These are phyloP conservation scores for Crossocerus cetratus DNA, from an alignment of 2,888 invertebrate species.

Conservation along the genomic window DNA sequence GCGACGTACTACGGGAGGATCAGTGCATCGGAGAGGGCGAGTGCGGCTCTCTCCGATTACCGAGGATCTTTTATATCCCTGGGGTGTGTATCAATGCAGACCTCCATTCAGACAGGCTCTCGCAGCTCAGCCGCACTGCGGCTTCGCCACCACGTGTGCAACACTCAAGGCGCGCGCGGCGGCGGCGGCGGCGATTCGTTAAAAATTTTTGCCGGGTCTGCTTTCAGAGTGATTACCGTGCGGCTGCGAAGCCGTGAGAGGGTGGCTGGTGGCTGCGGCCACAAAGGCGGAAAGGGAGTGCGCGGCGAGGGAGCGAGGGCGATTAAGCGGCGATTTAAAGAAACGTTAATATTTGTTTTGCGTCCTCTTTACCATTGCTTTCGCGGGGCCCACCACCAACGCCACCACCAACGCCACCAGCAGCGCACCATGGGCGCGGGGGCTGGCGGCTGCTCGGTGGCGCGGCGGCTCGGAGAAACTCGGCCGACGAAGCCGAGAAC, in stretches of 20 bases:
- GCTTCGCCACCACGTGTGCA: too few species aligned
- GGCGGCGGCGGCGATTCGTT: conserved; percentile 16
- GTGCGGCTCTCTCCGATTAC: neutral
- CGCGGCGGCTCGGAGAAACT: too few species aligned
- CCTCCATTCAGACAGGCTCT: too few species aligned
- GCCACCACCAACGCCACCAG: too few species aligned
- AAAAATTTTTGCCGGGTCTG: conserved; percentile 9
- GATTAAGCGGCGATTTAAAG: conserved; percentile 17
- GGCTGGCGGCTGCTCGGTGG: too few species aligned
- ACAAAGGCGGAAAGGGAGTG: neutral
- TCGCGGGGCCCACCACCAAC: neutral
- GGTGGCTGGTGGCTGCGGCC: conserved; percentile 1
- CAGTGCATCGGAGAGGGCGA: neutral
- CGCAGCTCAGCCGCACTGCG: too few species aligned
- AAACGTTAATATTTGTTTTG: conserved; percentile 14
- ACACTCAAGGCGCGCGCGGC: too few species aligned
- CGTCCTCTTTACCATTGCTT: neutral
- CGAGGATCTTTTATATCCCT: conserved; percentile 8
- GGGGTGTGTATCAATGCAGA: too few species aligned
- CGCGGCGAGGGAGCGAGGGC: neutral
- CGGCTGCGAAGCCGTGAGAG: neutral
- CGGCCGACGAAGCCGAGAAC: too few species aligned
- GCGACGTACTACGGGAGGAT: neutral
- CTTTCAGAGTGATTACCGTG: conserved; percentile 1
- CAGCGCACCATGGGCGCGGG: too few species aligned